Evolutionary conservation across 1,140 invertebrate species (phyloP).

Genomic region (Zaprionus camerounensis): DNA sequence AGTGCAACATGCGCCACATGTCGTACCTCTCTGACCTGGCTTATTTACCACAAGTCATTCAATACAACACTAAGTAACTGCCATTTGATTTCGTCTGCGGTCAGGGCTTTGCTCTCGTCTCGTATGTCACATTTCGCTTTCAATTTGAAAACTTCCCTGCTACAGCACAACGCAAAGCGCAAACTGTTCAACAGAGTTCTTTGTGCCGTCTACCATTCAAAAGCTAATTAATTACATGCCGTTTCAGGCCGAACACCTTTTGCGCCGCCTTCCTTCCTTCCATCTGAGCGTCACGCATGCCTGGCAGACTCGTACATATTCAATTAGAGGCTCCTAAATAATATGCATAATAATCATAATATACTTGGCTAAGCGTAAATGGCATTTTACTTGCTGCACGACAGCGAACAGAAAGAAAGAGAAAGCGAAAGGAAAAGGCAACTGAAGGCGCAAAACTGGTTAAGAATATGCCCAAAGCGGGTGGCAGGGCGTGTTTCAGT

Average conservation of each 20-base stretch:
- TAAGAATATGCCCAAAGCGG: constrained; percentile 3
- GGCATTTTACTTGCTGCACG: constrained; percentile 47
- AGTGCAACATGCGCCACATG: constrained; percentile 18
- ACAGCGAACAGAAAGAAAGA: constrained; percentile 16
- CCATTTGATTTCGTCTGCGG: neutral
- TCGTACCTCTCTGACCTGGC: neutral
- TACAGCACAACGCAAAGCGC: neutral
- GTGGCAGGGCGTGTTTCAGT: constrained; percentile 34
- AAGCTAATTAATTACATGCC: constrained; percentile 70
- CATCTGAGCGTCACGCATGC: constrained; percentile 17
- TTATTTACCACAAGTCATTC: constrained; percentile 8
- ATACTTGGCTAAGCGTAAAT: constrained; percentile 62
- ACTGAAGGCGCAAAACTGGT: constrained; percentile 7
- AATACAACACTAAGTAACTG: neutral
- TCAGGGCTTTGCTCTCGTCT: constrained; percentile 1
- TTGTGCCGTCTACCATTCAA: constrained; percentile 9
- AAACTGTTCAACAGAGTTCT: neutral
- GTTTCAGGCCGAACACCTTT: constrained; percentile 41
- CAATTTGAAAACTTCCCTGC: neutral
- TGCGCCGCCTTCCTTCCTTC: neutral
- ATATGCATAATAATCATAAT: constrained; percentile 72
- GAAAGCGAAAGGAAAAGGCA: neutral
- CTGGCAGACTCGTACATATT: constrained; percentile 49
- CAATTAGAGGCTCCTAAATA: constrained; percentile 73
- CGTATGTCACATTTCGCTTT: neutral